A percentile compares a stretch with the other conserved stretches of the same genome.
Evolutionary conservation across 2,113 vertebrate genomes (phyloP).

Genomic region (Rhinolophus ferrumequinum): DNA sequence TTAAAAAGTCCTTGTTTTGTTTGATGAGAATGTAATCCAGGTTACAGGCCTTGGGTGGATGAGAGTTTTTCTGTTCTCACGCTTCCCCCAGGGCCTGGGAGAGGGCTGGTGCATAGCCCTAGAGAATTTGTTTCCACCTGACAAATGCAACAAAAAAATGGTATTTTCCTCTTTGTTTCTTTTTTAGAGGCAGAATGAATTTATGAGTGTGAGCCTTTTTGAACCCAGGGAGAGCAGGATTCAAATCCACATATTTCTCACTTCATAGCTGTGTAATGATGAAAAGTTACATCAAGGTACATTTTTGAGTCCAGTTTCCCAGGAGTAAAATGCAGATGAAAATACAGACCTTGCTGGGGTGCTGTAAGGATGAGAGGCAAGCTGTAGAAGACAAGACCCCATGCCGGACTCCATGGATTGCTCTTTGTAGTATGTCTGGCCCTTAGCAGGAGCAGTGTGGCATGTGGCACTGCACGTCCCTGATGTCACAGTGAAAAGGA

Average conservation of each 20-base stretch:
- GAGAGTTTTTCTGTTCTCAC: not conserved
- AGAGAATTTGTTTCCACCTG: not conserved
- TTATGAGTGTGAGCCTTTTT: not conserved
- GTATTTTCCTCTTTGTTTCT: not conserved
- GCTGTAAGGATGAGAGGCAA: not conserved
- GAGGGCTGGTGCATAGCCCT: rapidly evolving
- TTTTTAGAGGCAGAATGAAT: not conserved
- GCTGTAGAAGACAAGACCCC: too few relatives aligned
- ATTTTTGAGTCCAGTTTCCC: not conserved
- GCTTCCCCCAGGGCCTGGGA: too few relatives aligned
- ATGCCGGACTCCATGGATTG: rapidly evolving
- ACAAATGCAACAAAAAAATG: not conserved
- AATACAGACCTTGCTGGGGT: not conserved
- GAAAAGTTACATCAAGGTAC: not conserved
- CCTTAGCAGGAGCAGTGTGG: not conserved
- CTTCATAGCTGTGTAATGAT: not conserved
- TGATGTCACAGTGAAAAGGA: not conserved
- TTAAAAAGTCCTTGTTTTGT: not conserved
- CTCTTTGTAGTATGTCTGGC: not conserved
- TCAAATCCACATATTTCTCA: not conserved
- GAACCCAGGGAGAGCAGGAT: not conserved
- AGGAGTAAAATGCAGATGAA: not conserved
- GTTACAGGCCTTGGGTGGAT: not conserved
- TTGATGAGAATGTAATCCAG: not conserved
- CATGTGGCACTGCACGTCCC: rapidly evolving